Base-by-base conservation (phyloP, 92 coral and sea anemone species). In the Nematostella vectensis region DNA sequence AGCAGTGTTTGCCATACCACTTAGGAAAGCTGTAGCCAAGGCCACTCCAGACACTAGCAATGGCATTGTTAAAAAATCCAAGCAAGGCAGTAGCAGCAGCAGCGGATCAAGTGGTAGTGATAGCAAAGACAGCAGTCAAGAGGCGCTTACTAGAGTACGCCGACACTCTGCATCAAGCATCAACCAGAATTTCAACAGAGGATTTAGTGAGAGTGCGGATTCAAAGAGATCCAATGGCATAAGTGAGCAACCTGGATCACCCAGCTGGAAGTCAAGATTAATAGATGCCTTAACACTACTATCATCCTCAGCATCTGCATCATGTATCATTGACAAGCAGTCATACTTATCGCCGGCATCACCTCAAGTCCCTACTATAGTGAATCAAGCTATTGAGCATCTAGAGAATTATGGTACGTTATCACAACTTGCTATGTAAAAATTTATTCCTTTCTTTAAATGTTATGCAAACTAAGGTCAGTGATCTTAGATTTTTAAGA, bases 291-390 rank as follows among this genome's bases (percentile, higher is more conserved):
- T 93, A 67, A 78, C 99, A 39, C 78, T 93, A 16, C 63, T 76
- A 63, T 87, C 96, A 21, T 81, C 99, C 13, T 93, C 99, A 21
- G 93, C 93, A 11, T 87, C 99, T 0, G 91, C 99, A 57, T 78
- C 99, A 2, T 86, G 91, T 69, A 70, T 93, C 51, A 61, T 93
- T 38, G 96, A 86, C 65, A 87, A 71, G 58, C 85, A 77, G 69
- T 50, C 80, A 15, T 71, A 70, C 12, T 62, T 88, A 2, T 63
- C 57, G 20, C 87, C 93, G 3, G 64, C 63, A 15, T 78, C 74
- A n/a, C 96, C 93, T 30, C 77, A 81, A 56, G 96, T 93, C 39
- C 99, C 99, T 19, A 80, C 88, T 39, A 82, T 93, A 1, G 99
- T 93, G 39, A 31, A 72, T 30, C 82, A 83, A 68, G 95, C 96